Base-by-base conservation (phyloP, 1,140 invertebrate species). In the Cyclina sinensis region DNA sequence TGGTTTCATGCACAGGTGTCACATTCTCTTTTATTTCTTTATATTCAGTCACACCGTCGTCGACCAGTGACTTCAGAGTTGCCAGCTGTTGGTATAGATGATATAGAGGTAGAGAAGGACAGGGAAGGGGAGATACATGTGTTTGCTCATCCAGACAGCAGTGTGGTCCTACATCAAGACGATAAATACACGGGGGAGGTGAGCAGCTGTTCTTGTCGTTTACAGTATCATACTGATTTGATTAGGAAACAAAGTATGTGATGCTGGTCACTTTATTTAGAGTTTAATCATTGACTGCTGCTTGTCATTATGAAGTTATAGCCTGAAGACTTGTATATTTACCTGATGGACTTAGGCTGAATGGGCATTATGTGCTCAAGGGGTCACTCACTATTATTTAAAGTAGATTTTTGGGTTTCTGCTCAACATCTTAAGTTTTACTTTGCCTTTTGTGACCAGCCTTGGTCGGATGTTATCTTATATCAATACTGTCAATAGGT, bases 71-170 rank as follows among this genome's bases (percentile, higher is more conserved):
- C 91, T 0, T 90, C 90, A 76, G 91, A 94, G 35, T 73, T 94
- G 32, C 93, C 93, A n/a, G 65, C 76, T 62, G 91, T 94, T 0
- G 93, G 93, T 59, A 76, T 93, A n/a, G 92, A 93, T 54, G 91
- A 92, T 73, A 51, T 90, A 1, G 89, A 90, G 24, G 89, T 93
- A 51, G 30, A 79, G 18, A 82, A 79, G 32, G 91, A 92, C 81
- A 85, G 79, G 9, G 88, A 86, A 30, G 91, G 92, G 35, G 94
- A 93, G 39, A 92, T 94, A n/a, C 93, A 94, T 85, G 91, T 94
- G n/a, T 93, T 92, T 90, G 92, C 93, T 35, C 90, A 92, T 62
- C 91, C 91, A 3, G 82, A 90, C 21, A 89, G 91, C 32, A 84
- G 87, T 74, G 89, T 93, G 18, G 73, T 91, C 2, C 74, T 94